phyloP scores from a whole-genome alignment of 2,797 vertebrate genomes.

The Myotis planiceps region DNA sequence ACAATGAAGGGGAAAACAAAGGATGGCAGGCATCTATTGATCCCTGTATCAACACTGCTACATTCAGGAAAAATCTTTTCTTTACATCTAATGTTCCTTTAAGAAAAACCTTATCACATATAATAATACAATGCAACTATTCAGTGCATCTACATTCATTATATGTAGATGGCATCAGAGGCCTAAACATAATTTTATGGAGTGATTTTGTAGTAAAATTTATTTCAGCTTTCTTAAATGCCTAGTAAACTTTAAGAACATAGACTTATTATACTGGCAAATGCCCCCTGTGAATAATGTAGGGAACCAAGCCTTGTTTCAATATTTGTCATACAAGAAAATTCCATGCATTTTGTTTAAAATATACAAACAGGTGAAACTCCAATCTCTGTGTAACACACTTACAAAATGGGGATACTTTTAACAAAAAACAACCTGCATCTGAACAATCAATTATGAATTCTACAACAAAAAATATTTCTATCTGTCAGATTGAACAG shows the following conservation, averaged over 20 bases:
- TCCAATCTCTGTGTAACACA: not conserved
- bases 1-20: not conserved
- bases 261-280: not conserved
- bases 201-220: not conserved
- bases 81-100: not conserved
- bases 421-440: not conserved
- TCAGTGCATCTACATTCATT: not conserved
- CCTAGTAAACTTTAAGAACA: not conserved
- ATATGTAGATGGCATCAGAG: not conserved
- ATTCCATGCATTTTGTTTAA: not conserved
- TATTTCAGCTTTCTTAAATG: not conserved
- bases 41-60: not conserved
- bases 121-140: not conserved
- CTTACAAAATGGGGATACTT: not conserved
- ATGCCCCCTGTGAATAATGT: not conserved
- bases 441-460: not conserved
- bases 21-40: not conserved
- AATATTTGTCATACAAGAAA: not conserved
- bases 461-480: conserved; percentile 28
- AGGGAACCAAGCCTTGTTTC: not conserved
- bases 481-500: not conserved
- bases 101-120: not conserved
- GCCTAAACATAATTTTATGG: not conserved
- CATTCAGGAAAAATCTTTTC: not conserved
- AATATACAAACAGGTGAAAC: conserved; percentile 6